Percentiles rank a stretch among this genome's conserved stretches.
Conservation (phyloP, 2,888 invertebrate genomes). For the Morpho deidamia region DNA sequence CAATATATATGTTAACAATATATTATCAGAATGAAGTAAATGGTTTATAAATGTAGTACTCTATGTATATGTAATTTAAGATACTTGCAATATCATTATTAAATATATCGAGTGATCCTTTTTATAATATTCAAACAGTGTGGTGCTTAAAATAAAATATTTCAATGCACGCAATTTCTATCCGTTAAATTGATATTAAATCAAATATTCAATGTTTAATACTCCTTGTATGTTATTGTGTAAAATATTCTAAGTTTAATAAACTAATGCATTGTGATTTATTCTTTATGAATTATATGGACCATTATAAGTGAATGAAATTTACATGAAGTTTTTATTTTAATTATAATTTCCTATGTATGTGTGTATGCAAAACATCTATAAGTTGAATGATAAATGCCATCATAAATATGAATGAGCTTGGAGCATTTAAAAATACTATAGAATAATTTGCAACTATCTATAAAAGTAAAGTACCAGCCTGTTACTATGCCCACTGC, state of each 20-base stretch:
- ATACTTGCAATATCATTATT: not conserved
- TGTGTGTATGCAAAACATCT: no score
- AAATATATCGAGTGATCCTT: not conserved
- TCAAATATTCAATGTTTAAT: conserved; percentile 42
- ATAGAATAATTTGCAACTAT: no score
- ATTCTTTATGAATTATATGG: conserved; percentile 71
- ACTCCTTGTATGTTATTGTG: conserved; percentile 54
- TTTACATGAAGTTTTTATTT: conserved; percentile 37
- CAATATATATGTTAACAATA: no score
- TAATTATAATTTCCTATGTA: not conserved
- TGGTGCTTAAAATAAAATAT: conserved; percentile 15
- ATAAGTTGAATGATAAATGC: no score
- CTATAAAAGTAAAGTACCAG: no score
- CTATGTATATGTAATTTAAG: not conserved
- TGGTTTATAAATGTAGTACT: no score
- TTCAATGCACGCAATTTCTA: conserved; percentile 22
- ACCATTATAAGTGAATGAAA: conserved; percentile 61
- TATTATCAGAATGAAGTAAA: no score
- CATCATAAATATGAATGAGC: no score
- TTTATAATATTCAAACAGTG: not conserved
- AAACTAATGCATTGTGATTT: conserved; percentile 71
- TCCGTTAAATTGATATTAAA: conserved; percentile 32
- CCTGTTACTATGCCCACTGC: no score
- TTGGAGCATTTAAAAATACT: no score
- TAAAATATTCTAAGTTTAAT: conserved; percentile 36